Percentiles rank a stretch among this genome's conserved stretches.
Conservation (phyloP, 2,797 vertebrate genomes). For the Falco cherrug region DNA sequence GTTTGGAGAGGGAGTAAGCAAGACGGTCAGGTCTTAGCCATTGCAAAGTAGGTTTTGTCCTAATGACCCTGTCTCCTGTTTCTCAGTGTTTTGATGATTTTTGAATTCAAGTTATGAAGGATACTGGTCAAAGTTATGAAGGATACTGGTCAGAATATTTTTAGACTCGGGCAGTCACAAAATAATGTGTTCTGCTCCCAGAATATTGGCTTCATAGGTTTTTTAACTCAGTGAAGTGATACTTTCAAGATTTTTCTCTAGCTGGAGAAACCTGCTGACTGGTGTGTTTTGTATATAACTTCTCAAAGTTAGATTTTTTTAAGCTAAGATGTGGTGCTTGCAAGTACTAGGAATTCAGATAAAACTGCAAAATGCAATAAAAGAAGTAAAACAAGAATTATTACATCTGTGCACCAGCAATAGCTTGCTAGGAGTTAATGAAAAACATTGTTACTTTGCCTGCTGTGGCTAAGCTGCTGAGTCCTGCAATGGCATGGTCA, state of each 20-base stretch:
- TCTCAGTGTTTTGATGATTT: background rate
- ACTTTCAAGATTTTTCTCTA: background rate
- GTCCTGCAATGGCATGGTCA: background rate
- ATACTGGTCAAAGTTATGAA: background rate
- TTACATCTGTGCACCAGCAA: background rate
- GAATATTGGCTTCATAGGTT: background rate
- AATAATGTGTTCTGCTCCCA: background rate
- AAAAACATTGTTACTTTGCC: background rate
- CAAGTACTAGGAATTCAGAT: background rate
- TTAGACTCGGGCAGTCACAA: background rate
- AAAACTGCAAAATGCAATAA: background rate
- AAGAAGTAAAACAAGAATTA: background rate
- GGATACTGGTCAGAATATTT: background rate
- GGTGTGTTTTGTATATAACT: background rate
- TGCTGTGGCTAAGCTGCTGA: background rate
- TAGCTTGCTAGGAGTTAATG: background rate
- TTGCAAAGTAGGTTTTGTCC: background rate
- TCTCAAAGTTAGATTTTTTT: background rate
- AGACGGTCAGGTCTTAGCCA: background rate
- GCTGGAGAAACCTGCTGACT: background rate
- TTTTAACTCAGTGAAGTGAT: background rate
- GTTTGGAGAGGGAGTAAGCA: background rate
- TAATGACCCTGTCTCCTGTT: background rate
- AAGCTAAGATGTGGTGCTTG: background rate
- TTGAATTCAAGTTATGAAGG: background rate